A percentile compares a stretch with the other conserved stretches of the same genome.
These are phyloP conservation scores for Diogma glabrata DNA, from an alignment of 2,888 invertebrate genomes.

Conservation along the genomic window DNA sequence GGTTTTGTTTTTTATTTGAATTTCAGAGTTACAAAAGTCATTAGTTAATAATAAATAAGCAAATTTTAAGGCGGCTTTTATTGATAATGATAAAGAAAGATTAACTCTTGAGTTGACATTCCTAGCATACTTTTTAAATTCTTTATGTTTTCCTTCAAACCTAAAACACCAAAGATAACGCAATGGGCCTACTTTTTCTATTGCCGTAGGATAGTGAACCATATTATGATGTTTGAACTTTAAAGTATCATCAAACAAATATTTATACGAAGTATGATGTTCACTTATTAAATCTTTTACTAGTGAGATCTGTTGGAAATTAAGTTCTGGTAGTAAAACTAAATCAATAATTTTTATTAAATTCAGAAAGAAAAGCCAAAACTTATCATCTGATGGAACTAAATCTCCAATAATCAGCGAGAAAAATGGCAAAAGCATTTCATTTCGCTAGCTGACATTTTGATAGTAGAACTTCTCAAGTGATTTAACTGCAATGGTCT, in stretches of 20 bases:
- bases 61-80: conserved; percentile 11
- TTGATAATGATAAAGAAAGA: conserved; percentile 10
- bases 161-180: conserved; percentile 10
- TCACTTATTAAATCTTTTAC: not conserved
- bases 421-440: conserved; percentile 2
- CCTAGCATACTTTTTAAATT: no score
- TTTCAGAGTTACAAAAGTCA: not conserved
- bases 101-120: no score
- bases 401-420: not conserved
- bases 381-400: not conserved
- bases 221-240: conserved; percentile 14
- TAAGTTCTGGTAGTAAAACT: not conserved
- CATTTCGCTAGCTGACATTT: conserved; percentile 2
- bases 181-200: conserved; percentile 11
- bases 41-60: conserved; percentile 4
- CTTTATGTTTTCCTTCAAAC: conserved; percentile 6
- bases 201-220: conserved; percentile 10
- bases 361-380: not conserved
- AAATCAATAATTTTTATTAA: not conserved
- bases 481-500: not conserved
- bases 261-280: conserved; percentile 11
- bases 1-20: not conserved
- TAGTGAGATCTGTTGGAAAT: not conserved
- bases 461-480: not conserved
- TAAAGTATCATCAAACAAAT: conserved; percentile 10